A percentile compares a stretch with the other conserved stretches of the same genome.
phyloP scores from a whole-genome alignment of 2,113 vertebrate species.

The Eudyptes chrysolophus region DNA sequence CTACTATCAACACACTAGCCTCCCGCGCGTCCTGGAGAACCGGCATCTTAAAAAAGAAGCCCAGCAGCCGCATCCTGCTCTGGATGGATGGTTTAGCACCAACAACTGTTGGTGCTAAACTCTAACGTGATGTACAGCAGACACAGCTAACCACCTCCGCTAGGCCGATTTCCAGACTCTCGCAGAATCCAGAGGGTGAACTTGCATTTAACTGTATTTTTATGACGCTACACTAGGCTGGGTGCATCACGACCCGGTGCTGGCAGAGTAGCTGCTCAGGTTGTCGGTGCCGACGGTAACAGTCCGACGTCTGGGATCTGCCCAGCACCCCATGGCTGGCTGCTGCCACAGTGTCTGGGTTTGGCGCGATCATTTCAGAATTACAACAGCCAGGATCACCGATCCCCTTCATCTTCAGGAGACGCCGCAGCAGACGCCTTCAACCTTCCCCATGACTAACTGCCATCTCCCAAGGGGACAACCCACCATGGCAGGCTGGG shows the following conservation, averaged over 20 bases:
- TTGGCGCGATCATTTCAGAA: not conserved
- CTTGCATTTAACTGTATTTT: not conserved
- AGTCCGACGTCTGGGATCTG: not conserved
- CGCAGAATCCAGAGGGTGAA: not conserved
- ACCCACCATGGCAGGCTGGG: not conserved
- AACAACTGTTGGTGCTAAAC: not conserved
- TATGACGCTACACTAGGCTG: fast-evolving
- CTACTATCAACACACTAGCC: not conserved
- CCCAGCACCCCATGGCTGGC: fast-evolving
- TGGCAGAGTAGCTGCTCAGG: not conserved
- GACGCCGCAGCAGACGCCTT: fast-evolving
- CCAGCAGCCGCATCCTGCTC: not conserved
- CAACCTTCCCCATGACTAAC: not conserved
- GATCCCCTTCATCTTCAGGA: not conserved
- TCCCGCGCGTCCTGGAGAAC: not conserved
- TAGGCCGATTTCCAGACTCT: not conserved
- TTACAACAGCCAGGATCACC: not conserved
- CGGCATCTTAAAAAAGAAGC: fast-evolving
- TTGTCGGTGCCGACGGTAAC: not conserved
- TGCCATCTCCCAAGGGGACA: not conserved
- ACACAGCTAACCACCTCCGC: not conserved
- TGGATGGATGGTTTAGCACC: too few species aligned
- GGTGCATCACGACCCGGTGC: fast-evolving
- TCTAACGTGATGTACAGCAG: not conserved
- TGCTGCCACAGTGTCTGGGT: not conserved